A percentile compares a stretch with the other conserved stretches of the same genome.
Evolutionary conservation across 2,888 invertebrate genomes (phyloP).

Genomic region (Pecten maximus): DNA sequence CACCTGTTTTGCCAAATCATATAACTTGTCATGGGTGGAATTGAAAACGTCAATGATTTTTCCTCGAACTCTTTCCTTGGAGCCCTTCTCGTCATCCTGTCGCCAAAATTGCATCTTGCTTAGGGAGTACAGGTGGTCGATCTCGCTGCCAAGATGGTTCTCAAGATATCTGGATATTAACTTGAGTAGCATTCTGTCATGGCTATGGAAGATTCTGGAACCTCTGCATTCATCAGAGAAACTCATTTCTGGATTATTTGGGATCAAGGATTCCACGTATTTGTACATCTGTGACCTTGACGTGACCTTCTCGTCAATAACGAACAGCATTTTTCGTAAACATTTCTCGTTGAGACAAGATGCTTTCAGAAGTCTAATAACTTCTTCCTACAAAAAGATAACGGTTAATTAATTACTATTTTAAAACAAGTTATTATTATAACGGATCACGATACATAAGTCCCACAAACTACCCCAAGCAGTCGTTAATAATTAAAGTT

Average conservation of each 20-base stretch:
- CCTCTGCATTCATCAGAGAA: neutral
- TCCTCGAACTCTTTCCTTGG: neutral
- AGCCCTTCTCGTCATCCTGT: neutral
- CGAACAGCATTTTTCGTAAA: neutral
- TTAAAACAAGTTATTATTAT: neutral
- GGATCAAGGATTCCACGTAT: neutral
- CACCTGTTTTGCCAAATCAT: neutral
- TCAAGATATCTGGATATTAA: neutral
- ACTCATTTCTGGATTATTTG: neutral
- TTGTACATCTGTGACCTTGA: neutral
- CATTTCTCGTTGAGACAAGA: neutral
- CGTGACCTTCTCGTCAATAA: neutral
- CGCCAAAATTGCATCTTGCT: neutral
- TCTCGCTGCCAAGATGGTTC: neutral
- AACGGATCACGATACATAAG: no score
- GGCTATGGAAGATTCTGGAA: neutral
- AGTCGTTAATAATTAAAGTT: no score
- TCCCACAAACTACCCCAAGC: no score
- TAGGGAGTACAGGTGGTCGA: neutral
- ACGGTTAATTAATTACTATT: neutral
- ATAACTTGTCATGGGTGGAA: neutral
- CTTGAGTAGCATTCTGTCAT: neutral
- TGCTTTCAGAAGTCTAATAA: neutral
- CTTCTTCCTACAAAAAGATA: neutral
- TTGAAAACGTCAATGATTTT: neutral